phyloP scores from a whole-genome alignment of 2,888 invertebrate genomes.

The Mallateleia sp. region DNA sequence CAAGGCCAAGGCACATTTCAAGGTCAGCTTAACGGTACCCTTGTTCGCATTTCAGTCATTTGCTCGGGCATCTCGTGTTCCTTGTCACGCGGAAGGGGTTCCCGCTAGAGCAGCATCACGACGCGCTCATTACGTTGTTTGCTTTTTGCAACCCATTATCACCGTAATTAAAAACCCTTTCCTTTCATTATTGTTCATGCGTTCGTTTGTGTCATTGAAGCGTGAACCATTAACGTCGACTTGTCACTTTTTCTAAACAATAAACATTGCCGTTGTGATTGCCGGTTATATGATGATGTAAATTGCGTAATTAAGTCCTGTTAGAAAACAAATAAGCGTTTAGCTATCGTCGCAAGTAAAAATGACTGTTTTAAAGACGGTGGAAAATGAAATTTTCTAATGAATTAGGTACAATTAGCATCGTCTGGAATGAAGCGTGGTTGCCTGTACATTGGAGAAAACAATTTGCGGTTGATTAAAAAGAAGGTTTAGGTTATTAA shows the following conservation, averaged over 20 bases:
- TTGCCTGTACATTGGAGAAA: no score
- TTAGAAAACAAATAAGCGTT: neutral
- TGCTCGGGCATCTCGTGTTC: slow-evolving; percentile 62
- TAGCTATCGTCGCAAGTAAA: neutral
- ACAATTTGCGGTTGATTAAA: no score
- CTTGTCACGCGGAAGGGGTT: slow-evolving; percentile 67
- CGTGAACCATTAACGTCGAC: slow-evolving; percentile 45
- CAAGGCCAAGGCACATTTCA: slow-evolving; percentile 69
- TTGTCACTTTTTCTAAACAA: slow-evolving; percentile 33
- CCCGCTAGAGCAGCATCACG: slow-evolving; percentile 61
- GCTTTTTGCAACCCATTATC: slow-evolving; percentile 65
- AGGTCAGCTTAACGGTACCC: slow-evolving; percentile 74
- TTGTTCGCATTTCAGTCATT: slow-evolving; percentile 70
- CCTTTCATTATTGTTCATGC: slow-evolving; percentile 50
- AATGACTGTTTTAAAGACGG: no score
- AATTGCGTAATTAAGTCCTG: slow-evolving; percentile 9
- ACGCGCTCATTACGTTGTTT: slow-evolving; percentile 61
- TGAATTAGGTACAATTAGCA: no score
- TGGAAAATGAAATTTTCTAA: no score
- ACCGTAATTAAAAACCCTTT: slow-evolving; percentile 69
- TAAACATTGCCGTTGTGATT: slow-evolving; percentile 47
- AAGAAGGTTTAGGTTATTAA: no score
- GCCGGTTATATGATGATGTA: slow-evolving; percentile 26
- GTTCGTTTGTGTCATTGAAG: slow-evolving; percentile 26
- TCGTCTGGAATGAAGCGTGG: no score